Evolutionary conservation across 2,797 vertebrate genomes (phyloP), one percentile per base, ranked within the genome.

Genomic region (Anomalospiza imberbis): DNA sequence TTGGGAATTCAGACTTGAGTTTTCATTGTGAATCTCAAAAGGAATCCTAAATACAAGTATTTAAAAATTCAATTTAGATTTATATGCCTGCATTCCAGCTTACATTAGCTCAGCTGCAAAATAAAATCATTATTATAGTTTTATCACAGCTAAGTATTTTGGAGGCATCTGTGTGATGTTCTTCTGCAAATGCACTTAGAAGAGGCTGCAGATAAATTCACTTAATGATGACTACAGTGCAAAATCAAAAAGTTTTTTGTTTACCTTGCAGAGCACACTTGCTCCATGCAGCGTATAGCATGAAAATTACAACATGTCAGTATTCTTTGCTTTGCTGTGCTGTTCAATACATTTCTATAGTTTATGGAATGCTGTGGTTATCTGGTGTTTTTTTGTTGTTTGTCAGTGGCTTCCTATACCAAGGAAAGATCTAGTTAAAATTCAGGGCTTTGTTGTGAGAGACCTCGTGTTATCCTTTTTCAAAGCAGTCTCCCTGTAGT

Each of bases 61-160:
- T 96, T 86, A 65, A 95, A 86, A 93, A 58, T n/a, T 88, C 31
- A 51, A 10, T 90, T 92, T 76, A 60, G 24, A 91, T 65, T 79
- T 94, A 73, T 87, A 47, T 75, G 28, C 55, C 25, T 67, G 4
- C 34, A 71, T 57, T 36, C 48, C 32, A 75, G 8, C 53, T 74
- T 88, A 54, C 13, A 21, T 26, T 86, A 84, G 68, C 70, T 95
- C 87, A 92, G 58, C 74, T 58, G 71, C 73, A 86, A 88, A 86
- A 75, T 61, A 91, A 89, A 84, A 50, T 58, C 58, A 40, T 87
- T 87, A 58, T 82, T 85, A 47, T 10, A n/a, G 61, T 88, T 91
- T 95, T 85, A 95, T 94, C 92, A 80, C 73, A 93, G 57, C 71
- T 89, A 82, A 93, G 72, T 51, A 63, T 91, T 96, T 77, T 85